These are phyloP conservation scores for Tetragonisca angustula DNA, from an alignment of 2,888 invertebrate genomes.

Conservation along the genomic window DNA sequence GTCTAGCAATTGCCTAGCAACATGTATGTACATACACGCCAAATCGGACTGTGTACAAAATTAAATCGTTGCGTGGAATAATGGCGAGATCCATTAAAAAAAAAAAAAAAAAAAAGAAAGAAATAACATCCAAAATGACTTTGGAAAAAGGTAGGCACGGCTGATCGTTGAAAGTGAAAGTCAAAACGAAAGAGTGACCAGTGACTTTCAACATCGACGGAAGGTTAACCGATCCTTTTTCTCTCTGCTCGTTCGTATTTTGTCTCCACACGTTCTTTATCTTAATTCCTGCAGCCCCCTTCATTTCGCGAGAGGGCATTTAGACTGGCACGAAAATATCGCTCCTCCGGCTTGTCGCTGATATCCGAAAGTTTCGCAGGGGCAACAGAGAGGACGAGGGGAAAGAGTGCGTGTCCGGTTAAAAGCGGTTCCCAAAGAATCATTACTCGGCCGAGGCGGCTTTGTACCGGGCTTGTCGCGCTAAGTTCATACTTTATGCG, in stretches of 20 bases:
- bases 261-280: constrained; percentile 22
- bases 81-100: background rate
- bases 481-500: constrained; percentile 59
- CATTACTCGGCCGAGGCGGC: constrained; percentile 42
- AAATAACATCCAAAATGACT: background rate
- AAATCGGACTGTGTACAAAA: constrained; percentile 23
- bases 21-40: constrained; percentile 12
- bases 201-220: background rate
- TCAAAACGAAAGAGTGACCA: background rate
- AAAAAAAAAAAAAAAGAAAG: no score
- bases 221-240: background rate
- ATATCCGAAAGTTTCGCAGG: constrained; percentile 33
- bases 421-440: constrained; percentile 50
- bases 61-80: constrained; percentile 36
- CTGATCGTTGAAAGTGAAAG: background rate
- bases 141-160: background rate
- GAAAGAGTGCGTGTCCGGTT: constrained; percentile 28
- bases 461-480: constrained; percentile 44
- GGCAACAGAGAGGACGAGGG: background rate
- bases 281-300: constrained; percentile 36
- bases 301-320: constrained; percentile 17
- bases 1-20: constrained; percentile 1
- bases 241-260: background rate
- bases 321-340: constrained; percentile 35
- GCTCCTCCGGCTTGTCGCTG: constrained; percentile 16